Evolutionary conservation across 2,797 vertebrate species (phyloP).

Genomic region (Pelobates cultripes): DNA sequence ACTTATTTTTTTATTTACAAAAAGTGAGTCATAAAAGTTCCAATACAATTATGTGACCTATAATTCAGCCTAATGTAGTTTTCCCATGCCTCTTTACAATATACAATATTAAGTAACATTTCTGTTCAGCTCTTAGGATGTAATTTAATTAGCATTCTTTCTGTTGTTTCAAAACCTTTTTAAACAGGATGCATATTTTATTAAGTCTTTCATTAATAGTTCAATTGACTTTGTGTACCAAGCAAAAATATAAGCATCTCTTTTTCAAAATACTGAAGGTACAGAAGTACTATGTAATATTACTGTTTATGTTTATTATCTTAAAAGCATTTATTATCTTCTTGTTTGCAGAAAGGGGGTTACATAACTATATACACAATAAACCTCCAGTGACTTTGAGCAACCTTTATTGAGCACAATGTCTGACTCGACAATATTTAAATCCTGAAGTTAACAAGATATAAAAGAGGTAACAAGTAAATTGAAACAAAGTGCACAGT

Average conservation of each 20-base stretch:
- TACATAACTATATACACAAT: too few relatives aligned
- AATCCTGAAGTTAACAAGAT: too few relatives aligned
- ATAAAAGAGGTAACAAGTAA: too few relatives aligned
- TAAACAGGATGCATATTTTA: neutral
- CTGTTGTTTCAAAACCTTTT: neutral
- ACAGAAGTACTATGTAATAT: neutral
- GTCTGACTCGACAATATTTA: too few relatives aligned
- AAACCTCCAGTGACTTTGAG: too few relatives aligned
- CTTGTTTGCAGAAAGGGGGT: too few relatives aligned
- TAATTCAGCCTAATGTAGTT: constrained; percentile 6
- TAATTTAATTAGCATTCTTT: constrained; percentile 3
- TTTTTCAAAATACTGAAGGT: neutral
- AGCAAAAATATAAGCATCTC: constrained; percentile 14
- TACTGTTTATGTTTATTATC: too few relatives aligned
- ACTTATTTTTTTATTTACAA: constrained; percentile 9
- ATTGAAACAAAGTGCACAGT: too few relatives aligned
- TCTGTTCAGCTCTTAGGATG: neutral
- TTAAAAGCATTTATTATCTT: too few relatives aligned
- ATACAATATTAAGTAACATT: neutral
- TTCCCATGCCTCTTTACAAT: neutral
- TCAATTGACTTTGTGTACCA: neutral
- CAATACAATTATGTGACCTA: constrained; percentile 9
- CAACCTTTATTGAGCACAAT: too few relatives aligned
- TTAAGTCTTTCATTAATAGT: neutral
- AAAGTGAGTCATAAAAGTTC: neutral